Evolutionary conservation across 1,140 invertebrate species (phyloP).

Genomic region (Philopotamus ludificatus): DNA sequence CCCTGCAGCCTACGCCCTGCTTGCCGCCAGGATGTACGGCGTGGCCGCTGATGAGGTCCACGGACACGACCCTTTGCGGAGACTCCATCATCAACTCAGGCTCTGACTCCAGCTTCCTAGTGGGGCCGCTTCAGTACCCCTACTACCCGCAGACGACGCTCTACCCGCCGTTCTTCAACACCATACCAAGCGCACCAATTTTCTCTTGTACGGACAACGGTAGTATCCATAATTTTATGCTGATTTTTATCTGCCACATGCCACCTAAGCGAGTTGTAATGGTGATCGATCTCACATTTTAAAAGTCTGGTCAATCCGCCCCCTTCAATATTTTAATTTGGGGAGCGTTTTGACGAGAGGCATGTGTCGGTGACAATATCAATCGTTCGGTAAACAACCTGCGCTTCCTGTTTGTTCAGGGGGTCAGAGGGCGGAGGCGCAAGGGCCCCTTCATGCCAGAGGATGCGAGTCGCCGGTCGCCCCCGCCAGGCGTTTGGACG

Average conservation of each 20-base stretch:
- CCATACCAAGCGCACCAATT: not conserved
- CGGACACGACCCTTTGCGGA: not conserved
- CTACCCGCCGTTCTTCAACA: slow-evolving; percentile 11
- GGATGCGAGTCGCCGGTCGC: not conserved
- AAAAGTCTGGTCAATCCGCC: no score
- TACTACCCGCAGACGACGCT: slow-evolving; percentile 13
- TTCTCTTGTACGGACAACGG: not conserved
- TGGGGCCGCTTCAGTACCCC: not conserved
- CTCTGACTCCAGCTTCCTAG: not conserved
- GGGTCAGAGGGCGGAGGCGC: not conserved
- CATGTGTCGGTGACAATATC: not conserved
- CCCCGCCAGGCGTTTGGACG: not conserved
- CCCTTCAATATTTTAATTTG: not conserved
- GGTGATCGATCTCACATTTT: no score
- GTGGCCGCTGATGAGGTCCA: slow-evolving; percentile 6
- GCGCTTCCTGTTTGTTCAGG: not conserved
- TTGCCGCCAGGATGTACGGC: slow-evolving; percentile 10
- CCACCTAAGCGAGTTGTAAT: no score
- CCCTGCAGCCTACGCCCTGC: not conserved
- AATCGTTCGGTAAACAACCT: not conserved
- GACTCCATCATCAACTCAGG: not conserved
- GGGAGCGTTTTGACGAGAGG: not conserved
- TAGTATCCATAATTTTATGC: not conserved
- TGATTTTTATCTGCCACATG: no score
- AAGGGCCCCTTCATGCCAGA: not conserved